These are phyloP conservation scores for Cichladusa arquata DNA, from an alignment of 2,113 vertebrate species.

Conservation along the genomic window DNA sequence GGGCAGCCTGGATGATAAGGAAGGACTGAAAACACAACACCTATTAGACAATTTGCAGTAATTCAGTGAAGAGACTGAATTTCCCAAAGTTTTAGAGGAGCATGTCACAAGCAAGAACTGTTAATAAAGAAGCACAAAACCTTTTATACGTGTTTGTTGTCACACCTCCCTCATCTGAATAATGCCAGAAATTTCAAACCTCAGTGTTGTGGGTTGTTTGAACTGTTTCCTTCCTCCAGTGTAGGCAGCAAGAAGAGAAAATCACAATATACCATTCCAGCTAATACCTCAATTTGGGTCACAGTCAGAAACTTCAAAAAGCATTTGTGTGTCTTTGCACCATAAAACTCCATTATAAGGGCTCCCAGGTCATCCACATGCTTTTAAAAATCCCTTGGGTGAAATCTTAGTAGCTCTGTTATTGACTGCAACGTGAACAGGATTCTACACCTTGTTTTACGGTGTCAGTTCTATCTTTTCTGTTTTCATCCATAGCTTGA, in stretches of 20 bases:
- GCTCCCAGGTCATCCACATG: neutral
- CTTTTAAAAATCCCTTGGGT: constrained; percentile 26
- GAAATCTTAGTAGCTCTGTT: neutral
- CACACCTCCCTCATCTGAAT: neutral
- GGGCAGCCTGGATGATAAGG: neutral
- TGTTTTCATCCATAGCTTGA: constrained; percentile 1
- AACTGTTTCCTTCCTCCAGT: neutral
- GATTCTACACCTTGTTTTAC: constrained; percentile 1
- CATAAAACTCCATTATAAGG: neutral
- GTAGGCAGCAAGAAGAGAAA: neutral
- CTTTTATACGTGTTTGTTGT: neutral
- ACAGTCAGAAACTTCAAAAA: neutral
- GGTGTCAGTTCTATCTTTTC: neutral
- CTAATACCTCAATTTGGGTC: neutral
- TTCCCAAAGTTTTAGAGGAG: neutral
- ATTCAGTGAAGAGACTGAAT: neutral
- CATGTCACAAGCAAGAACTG: neutral
- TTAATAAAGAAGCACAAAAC: neutral
- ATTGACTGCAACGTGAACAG: neutral
- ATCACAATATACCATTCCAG: neutral
- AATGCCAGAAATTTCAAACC: neutral
- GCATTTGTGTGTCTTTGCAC: neutral
- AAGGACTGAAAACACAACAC: neutral
- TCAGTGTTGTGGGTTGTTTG: neutral
- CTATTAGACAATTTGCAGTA: neutral